phyloP scores from a whole-genome alignment of 2,888 invertebrate species.

The Nomada lathburiana region DNA sequence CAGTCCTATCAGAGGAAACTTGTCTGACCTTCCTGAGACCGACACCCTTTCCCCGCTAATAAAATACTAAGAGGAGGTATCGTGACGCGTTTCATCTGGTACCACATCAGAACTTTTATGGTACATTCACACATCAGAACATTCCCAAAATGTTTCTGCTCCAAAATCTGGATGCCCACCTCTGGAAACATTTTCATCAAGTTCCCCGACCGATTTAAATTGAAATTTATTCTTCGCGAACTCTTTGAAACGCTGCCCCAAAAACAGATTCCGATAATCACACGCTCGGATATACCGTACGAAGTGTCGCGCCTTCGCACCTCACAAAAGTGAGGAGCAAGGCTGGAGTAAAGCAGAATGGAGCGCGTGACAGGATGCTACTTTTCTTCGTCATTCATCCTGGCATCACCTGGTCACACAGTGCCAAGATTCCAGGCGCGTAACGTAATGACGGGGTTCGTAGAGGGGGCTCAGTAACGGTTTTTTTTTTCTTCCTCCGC shows the following conservation, averaged over 20 bases:
- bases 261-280: neutral
- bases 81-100: neutral
- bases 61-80: neutral
- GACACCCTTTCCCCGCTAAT: neutral
- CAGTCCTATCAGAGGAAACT: neutral
- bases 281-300: neutral
- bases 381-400: conserved; percentile 74
- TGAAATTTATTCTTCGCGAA: neutral
- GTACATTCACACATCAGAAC: neutral
- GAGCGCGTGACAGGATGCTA: conserved; percentile 61
- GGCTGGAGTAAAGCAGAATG: conserved; percentile 19
- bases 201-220: neutral
- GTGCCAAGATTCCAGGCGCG: conserved; percentile 77
- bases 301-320: neutral
- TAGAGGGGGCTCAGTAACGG: conserved; percentile 76
- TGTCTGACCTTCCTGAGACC: neutral
- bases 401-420: conserved; percentile 72
- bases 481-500: conserved; percentile 73
- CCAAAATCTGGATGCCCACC: no score
- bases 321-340: conserved; percentile 50
- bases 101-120: neutral
- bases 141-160: no score
- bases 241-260: neutral
- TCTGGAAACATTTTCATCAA: no score
- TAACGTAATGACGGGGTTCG: conserved; percentile 76